A percentile compares a stretch with the other conserved stretches of the same genome.
Conservation (phyloP, 1,140 invertebrate genomes). For the Euura lappo region DNA sequence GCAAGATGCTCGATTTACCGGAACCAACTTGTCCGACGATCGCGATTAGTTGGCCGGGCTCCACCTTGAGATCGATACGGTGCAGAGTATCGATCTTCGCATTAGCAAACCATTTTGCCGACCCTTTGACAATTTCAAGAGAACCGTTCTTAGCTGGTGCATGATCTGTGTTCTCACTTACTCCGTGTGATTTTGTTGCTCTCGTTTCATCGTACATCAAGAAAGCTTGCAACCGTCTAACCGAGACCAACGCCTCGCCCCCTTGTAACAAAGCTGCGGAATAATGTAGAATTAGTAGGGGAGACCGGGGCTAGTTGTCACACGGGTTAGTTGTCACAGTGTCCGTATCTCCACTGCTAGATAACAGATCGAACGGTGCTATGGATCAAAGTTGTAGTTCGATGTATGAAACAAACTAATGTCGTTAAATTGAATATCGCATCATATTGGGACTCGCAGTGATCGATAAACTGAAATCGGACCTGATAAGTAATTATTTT, state of each 20-base stretch:
- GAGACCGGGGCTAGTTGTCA: no score
- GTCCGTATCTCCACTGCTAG: no score
- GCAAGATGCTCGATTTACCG: constrained; percentile 79
- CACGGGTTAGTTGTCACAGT: no score
- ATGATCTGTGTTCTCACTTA: constrained; percentile 14
- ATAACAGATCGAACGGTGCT: no score
- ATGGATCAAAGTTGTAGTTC: no score
- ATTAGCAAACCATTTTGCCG: constrained; percentile 51
- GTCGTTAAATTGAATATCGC: no score
- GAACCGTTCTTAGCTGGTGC: constrained; percentile 7
- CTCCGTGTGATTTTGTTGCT: constrained; percentile 22
- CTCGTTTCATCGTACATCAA: constrained; percentile 65
- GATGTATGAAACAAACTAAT: no score
- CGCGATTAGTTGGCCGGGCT: constrained; percentile 70
- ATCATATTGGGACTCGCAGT: no score
- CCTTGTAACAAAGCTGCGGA: constrained; percentile 55
- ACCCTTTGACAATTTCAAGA: constrained; percentile 46
- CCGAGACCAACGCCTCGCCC: constrained; percentile 70
- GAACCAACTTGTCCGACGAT: constrained; percentile 81
- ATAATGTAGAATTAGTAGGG: no score
- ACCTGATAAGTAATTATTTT: no score
- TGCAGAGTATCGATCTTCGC: constrained; percentile 56
- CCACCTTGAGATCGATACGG: constrained; percentile 66
- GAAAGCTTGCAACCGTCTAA: constrained; percentile 72
- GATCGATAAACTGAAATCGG: no score